phyloP scores from a whole-genome alignment of 2,113 vertebrate genomes.

The Daboia siamensis region DNA sequence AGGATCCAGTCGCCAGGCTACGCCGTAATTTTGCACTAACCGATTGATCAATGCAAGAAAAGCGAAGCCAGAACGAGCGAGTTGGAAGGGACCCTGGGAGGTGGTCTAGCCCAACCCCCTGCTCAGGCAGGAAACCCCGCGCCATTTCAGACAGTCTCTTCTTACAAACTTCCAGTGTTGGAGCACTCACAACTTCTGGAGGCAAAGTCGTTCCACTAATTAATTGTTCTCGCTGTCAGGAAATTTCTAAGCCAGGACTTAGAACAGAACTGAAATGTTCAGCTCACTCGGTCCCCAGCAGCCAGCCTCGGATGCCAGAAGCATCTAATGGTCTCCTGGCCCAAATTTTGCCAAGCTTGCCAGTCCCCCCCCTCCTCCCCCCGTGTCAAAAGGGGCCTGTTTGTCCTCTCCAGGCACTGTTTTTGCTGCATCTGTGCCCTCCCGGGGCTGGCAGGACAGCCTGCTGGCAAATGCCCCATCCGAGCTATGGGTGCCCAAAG shows the following conservation, averaged over 20 bases:
- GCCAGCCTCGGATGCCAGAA: neutral
- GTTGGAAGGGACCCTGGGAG: too few relatives aligned
- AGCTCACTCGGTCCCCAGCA: neutral
- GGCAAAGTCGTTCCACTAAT: rapidly evolving
- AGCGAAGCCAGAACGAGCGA: too few relatives aligned
- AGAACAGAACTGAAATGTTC: neutral
- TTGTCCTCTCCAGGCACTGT: neutral
- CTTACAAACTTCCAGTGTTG: too few relatives aligned
- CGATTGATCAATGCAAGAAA: neutral
- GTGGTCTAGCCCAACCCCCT: too few relatives aligned
- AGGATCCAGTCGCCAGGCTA: neutral
- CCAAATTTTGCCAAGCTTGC: neutral
- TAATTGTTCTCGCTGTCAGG: neutral
- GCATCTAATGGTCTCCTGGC: neutral
- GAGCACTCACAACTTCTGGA: too few relatives aligned
- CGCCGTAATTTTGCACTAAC: neutral
- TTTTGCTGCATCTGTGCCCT: neutral
- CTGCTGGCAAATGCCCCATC: neutral
- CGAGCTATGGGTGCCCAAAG: neutral
- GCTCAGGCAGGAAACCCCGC: too few relatives aligned
- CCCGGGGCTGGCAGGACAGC: neutral
- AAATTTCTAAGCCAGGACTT: neutral
- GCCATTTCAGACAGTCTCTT: too few relatives aligned
- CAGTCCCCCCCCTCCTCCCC: neutral
- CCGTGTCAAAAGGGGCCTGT: neutral